These are phyloP conservation scores for Siderastrea radians DNA, from an alignment of 92 coral and sea anemone genomes.

Conservation along the genomic window DNA sequence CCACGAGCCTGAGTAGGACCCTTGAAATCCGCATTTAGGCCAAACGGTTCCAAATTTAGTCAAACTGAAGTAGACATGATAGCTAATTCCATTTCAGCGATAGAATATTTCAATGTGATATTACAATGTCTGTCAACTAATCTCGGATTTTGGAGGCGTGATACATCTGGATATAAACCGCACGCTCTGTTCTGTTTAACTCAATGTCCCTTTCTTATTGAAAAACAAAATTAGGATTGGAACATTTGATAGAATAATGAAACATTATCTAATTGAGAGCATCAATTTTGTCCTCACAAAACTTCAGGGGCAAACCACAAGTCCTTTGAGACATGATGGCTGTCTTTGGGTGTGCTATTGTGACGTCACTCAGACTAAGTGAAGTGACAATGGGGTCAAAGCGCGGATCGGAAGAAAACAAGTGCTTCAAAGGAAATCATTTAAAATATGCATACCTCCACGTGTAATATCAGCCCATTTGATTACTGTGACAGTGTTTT, in stretches of 20 bases:
- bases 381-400: slow-evolving; percentile 51
- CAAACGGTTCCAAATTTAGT: slow-evolving; percentile 4
- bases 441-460: slow-evolving; percentile 61
- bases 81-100: neutral
- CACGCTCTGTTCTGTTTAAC: neutral
- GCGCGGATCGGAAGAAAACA: slow-evolving; percentile 25
- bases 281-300: neutral
- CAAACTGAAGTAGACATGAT: too few species aligned
- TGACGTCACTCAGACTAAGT: slow-evolving; percentile 31
- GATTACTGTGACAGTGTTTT: slow-evolving; percentile 57
- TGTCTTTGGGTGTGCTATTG: slow-evolving; percentile 36
- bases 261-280: neutral
- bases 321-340: slow-evolving; percentile 20
- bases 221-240: neutral
- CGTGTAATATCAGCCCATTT: slow-evolving; percentile 59
- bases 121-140: slow-evolving; percentile 35
- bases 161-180: neutral
- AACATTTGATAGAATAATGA: neutral
- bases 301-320: neutral
- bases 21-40: neutral
- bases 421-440: slow-evolving; percentile 39
- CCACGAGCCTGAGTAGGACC: neutral
- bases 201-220: neutral
- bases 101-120: neutral
- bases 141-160: slow-evolving; percentile 28